A percentile compares a stretch with the other conserved stretches of the same genome.
Conservation (phyloP, 2,888 invertebrate species). For the Sipha maydis region DNA sequence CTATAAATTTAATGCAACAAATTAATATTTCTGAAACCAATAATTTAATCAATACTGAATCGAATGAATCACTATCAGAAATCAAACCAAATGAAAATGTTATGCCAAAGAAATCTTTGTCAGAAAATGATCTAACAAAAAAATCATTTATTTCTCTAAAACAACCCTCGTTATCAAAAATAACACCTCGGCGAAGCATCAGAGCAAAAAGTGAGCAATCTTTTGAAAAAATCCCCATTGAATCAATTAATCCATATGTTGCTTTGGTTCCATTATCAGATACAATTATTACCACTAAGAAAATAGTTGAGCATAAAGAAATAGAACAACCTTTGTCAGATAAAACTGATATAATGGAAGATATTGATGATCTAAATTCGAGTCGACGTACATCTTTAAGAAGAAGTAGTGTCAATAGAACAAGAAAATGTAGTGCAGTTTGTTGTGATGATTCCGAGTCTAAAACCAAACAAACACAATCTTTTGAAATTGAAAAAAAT, state of each 20-base stretch:
- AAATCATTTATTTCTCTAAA: not conserved
- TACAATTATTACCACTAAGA: not conserved
- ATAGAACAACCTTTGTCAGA: no score
- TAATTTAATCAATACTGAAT: not conserved
- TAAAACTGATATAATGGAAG: not conserved
- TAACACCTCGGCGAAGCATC: not conserved
- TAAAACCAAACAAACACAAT: not conserved
- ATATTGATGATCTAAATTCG: not conserved
- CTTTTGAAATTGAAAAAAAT: not conserved
- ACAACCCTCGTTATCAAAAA: not conserved
- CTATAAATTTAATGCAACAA: no score
- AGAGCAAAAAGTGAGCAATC: not conserved
- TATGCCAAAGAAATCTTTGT: no score
- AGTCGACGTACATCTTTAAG: not conserved
- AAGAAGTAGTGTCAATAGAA: not conserved
- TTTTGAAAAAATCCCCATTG: not conserved
- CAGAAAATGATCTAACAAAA: no score
- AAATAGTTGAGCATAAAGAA: not conserved
- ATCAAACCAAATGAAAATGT: no score
- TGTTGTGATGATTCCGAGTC: not conserved
- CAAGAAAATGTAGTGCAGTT: not conserved
- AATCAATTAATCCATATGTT: not conserved
- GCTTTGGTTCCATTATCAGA: not conserved
- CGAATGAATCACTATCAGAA: not conserved
- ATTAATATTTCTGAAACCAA: not conserved